phyloP scores from a whole-genome alignment of 2,113 vertebrate genomes.

The Eublepharis macularius region DNA sequence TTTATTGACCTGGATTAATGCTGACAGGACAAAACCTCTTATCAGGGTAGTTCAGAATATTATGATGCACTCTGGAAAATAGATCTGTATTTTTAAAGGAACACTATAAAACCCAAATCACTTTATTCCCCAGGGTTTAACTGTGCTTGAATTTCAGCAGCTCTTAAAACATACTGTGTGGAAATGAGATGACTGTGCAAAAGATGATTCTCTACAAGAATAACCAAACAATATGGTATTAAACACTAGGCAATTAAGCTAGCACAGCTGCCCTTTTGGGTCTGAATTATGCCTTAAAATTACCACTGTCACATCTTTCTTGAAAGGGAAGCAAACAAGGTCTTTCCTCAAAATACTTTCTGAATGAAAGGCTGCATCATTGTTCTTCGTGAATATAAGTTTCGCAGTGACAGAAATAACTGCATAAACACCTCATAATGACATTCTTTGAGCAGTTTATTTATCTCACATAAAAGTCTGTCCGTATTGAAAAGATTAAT shows the following conservation, averaged over 20 bases:
- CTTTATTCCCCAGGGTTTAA: neutral
- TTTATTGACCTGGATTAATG: neutral
- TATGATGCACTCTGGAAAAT: neutral
- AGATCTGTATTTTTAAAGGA: neutral
- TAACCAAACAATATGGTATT: neutral
- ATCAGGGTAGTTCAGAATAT: neutral
- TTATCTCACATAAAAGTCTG: neutral
- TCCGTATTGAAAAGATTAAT: neutral
- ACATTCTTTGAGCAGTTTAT: neutral
- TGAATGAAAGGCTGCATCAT: neutral
- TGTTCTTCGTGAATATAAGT: neutral
- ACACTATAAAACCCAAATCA: neutral
- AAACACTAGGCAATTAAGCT: slow-evolving; percentile 6
- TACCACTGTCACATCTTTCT: neutral
- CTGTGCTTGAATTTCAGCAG: neutral
- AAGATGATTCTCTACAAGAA: slow-evolving; percentile 5
- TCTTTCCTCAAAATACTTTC: neutral
- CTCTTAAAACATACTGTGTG: slow-evolving; percentile 1
- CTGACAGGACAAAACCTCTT: neutral
- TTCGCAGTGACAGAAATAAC: neutral
- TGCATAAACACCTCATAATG: neutral
- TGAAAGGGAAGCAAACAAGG: neutral
- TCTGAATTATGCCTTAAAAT: slow-evolving; percentile 18
- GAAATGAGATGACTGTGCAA: neutral
- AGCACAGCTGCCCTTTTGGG: neutral